Percentiles rank a stretch among this genome's conserved stretches.
phyloP scores from a whole-genome alignment of 2,113 vertebrate species.

The Myrmecobius fasciatus region DNA sequence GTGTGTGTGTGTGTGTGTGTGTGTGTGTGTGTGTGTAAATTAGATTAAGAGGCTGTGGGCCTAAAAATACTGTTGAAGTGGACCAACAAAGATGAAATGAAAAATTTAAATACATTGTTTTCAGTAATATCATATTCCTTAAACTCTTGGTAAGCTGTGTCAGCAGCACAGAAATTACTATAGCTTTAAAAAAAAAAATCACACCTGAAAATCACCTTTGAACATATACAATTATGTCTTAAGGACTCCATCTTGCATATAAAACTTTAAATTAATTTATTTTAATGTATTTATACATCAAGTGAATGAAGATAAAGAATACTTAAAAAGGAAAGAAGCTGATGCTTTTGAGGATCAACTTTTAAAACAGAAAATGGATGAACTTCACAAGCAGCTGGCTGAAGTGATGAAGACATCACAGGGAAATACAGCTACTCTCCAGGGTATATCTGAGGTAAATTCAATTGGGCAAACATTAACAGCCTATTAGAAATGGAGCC shows the following conservation, averaged over 20 bases:
- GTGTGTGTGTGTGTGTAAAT: not conserved
- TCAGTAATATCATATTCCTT: not conserved
- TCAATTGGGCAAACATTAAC: not conserved
- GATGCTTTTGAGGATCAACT: conserved; percentile 83
- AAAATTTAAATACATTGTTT: not conserved
- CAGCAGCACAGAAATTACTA: conserved; percentile 14
- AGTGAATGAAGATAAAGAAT: conserved; percentile 82
- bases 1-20: not conserved
- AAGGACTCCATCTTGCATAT: not conserved
- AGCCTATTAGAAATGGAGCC: not conserved
- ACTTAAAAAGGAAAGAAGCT: conserved; percentile 81
- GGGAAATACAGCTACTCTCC: conserved; percentile 37
- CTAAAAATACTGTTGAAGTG: not conserved
- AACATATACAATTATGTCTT: not conserved
- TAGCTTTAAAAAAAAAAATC: not conserved
- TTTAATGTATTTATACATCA: conserved; percentile 38
- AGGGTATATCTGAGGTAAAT: conserved; percentile 60
- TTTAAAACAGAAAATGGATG: conserved; percentile 85
- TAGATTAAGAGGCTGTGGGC: not conserved
- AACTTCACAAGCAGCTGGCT: conserved; percentile 82
- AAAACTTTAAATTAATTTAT: conserved; percentile 29
- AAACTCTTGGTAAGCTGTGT: not conserved
- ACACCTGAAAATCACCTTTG: conserved; percentile 12
- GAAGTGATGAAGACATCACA: conserved; percentile 65
- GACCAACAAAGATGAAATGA: not conserved